Evolutionary conservation across 2,113 vertebrate species (phyloP).

Genomic region (Epinephelus moara): DNA sequence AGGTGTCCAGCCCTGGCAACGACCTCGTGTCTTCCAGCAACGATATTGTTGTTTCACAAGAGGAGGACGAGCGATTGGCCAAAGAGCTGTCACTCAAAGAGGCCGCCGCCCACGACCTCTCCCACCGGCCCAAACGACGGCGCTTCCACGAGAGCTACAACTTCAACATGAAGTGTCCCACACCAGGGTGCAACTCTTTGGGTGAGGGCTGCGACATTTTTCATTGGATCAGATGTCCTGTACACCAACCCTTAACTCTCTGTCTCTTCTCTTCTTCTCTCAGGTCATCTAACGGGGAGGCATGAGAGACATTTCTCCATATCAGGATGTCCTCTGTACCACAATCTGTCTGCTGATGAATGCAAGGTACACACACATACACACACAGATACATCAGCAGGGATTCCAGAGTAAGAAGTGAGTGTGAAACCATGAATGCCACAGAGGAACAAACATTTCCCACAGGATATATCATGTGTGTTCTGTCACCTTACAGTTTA

Average conservation of each 20-base stretch:
- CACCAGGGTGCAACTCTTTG: slow-evolving; percentile 96
- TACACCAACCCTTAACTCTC: background rate
- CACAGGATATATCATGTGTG: background rate
- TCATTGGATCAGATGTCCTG: background rate
- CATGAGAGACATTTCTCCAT: slow-evolving; percentile 99
- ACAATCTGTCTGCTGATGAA: slow-evolving; percentile 97
- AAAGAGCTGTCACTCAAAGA: slow-evolving; percentile 98
- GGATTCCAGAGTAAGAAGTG: slow-evolving; percentile 7
- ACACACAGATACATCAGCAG: background rate
- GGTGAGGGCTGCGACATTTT: slow-evolving; percentile 79
- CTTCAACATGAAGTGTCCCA: slow-evolving; percentile 99
- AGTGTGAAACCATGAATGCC: slow-evolving; percentile 20
- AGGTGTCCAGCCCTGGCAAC: slow-evolving; percentile 92
- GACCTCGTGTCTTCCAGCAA: slow-evolving; percentile 88
- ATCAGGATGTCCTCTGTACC: slow-evolving; percentile 97
- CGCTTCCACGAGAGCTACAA: slow-evolving; percentile 99
- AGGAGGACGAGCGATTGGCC: slow-evolving; percentile 93
- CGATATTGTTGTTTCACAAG: slow-evolving; percentile 85
- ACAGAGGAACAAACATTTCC: background rate
- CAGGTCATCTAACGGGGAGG: slow-evolving; percentile 97
- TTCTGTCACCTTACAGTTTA: background rate
- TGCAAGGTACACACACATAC: slow-evolving; percentile 91
- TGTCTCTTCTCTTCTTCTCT: slow-evolving; percentile 3
- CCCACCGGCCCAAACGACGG: slow-evolving; percentile 95
- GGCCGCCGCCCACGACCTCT: slow-evolving; percentile 94